A percentile compares a stretch with the other conserved stretches of the same genome.
phyloP scores from a whole-genome alignment of 2,888 invertebrate genomes.

The Drosophila birchii region DNA sequence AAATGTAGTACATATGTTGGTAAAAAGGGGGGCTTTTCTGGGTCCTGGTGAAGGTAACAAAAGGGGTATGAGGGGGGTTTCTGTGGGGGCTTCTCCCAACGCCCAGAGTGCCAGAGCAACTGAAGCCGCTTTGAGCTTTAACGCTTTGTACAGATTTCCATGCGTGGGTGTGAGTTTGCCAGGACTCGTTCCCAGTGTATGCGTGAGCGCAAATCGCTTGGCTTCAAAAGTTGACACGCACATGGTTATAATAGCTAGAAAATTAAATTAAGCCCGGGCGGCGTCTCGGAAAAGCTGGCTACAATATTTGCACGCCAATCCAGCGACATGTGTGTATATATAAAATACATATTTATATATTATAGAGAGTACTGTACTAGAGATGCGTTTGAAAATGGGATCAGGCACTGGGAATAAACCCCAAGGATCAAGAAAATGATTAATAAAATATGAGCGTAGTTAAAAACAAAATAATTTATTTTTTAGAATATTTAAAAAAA shows the following conservation, averaged over 20 bases:
- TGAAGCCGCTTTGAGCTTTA: slow-evolving; percentile 59
- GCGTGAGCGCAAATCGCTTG: slow-evolving; percentile 61
- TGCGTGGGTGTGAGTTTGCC: slow-evolving; percentile 14
- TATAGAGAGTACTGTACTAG: not conserved
- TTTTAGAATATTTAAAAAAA: no score
- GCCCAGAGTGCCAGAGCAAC: slow-evolving; percentile 12
- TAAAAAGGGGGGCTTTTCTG: slow-evolving; percentile 8
- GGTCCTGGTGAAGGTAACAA: not conserved
- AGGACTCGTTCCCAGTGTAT: slow-evolving; percentile 1
- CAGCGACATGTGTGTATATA: not conserved
- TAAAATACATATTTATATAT: not conserved
- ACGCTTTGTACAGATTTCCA: slow-evolving; percentile 50
- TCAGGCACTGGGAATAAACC: not conserved
- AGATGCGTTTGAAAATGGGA: not conserved
- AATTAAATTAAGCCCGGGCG: slow-evolving; percentile 71
- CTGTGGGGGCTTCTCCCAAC: not conserved
- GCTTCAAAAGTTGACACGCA: slow-evolving; percentile 78
- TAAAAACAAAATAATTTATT: no score
- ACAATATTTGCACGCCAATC: slow-evolving; percentile 68
- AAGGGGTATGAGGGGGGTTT: not conserved
- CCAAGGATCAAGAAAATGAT: not conserved
- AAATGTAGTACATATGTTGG: slow-evolving; percentile 68
- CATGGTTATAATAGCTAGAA: slow-evolving; percentile 68
- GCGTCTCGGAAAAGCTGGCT: slow-evolving; percentile 64
- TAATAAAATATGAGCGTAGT: no score